Percentiles rank a stretch among this genome's conserved stretches.
These are phyloP conservation scores for Drosophila cardini DNA, from an alignment of 1,140 invertebrate species.

Conservation along the genomic window DNA sequence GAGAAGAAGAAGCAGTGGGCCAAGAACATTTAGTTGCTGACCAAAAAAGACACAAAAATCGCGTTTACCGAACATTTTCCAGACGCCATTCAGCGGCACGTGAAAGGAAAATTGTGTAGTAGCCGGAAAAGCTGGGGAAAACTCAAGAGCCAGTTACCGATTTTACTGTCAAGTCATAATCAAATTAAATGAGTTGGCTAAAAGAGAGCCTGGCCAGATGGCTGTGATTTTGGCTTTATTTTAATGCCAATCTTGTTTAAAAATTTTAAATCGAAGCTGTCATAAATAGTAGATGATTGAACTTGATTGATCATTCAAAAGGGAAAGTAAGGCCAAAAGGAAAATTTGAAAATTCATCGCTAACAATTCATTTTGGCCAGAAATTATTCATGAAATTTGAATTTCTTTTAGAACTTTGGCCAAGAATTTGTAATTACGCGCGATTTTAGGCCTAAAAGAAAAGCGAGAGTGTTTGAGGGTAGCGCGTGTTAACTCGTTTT, in stretches of 20 bases:
- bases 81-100: constrained; percentile 21
- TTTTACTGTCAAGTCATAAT: constrained; percentile 73
- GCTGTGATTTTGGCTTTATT: constrained; percentile 1
- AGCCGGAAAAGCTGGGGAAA: constrained; percentile 6
- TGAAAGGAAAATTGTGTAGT: constrained; percentile 16
- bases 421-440: constrained; percentile 34
- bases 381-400: constrained; percentile 20
- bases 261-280: constrained; percentile 28
- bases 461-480: not conserved
- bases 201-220: constrained; percentile 34
- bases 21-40: too few relatives aligned
- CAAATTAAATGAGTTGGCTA: constrained; percentile 64
- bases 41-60: constrained; percentile 42
- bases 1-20: too few relatives aligned
- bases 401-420: constrained; percentile 25
- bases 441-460: constrained; percentile 4
- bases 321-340: not conserved
- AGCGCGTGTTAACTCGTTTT: constrained; percentile 34
- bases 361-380: constrained; percentile 12
- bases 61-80: constrained; percentile 55
- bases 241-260: constrained; percentile 7
- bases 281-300: constrained; percentile 22
- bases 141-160: constrained; percentile 23
- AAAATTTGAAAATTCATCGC: constrained; percentile 17
- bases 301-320: constrained; percentile 37